Conservation (phyloP, 2,797 vertebrate species). For the Diceros bicornis region DNA sequence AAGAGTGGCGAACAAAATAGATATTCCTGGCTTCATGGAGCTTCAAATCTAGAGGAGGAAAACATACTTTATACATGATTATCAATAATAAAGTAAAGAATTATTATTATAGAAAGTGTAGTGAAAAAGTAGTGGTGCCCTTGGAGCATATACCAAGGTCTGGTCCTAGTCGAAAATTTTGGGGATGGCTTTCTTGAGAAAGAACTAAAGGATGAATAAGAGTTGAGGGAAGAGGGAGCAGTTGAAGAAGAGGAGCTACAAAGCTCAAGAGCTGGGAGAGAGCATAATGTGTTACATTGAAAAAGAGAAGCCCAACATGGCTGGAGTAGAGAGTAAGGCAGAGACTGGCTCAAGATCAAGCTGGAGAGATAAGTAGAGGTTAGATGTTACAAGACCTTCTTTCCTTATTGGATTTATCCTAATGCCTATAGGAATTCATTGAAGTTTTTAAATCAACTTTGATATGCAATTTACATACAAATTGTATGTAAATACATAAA, state of each 20-base stretch:
- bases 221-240: background rate
- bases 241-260: background rate
- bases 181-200: background rate
- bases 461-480: background rate
- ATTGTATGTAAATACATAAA: background rate
- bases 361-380: background rate
- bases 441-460: constrained; percentile 23
- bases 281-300: background rate
- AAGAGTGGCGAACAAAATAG: constrained; percentile 10
- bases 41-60: constrained; percentile 20
- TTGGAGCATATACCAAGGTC: background rate
- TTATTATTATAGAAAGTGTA: background rate
- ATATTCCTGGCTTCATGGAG: background rate
- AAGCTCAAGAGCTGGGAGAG: background rate
- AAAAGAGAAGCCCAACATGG: background rate
- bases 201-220: background rate
- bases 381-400: background rate
- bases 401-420: constrained; percentile 16
- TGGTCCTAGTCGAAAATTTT: background rate
- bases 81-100: background rate
- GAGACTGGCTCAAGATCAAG: background rate
- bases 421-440: background rate
- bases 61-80: background rate
- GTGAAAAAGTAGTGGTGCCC: background rate
- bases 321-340: background rate